Base-by-base conservation (phyloP, 1,140 invertebrate species). In the Teleogryllus occipitalis region DNA sequence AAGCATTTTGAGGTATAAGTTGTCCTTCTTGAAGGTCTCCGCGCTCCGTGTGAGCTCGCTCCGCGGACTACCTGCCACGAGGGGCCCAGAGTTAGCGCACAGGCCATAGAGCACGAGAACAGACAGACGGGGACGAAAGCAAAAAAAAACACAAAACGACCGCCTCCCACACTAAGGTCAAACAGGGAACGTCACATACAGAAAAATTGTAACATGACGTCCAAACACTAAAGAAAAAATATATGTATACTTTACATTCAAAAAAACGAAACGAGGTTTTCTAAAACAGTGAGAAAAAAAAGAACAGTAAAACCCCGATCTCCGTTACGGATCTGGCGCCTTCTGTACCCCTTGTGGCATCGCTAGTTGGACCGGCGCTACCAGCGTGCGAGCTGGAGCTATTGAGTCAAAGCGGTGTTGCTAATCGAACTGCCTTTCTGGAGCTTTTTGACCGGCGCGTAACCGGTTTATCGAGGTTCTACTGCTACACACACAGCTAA, bases 221-320 rank as follows among this genome's bases (percentile, higher is more conserved):
- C 54, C 18, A 65, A 65, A 65, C 54, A 65, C 54, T 65, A 65
- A 65, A 65, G 10, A 65, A 65, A 65, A 65, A 65, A 65, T 65
- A 39, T 39, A 39, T 39, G 27, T 39, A 39, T 39, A 39, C 27
- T 39, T 65, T 65, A 65, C 54, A 65, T 65, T 65, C 54, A 65
- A 65, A 65, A 18, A 14, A 18, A 65, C 54, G 54, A 65, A 39
- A 39, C 27, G 27, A 39, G 27, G 27, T 39, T 39, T 39, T 39
- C 27, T 39, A 39, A 39, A 39, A 39, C 27, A 39, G 54, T 65
- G 27, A 65, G 54, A 14, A 65, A 10, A 14, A 65, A 65, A 10
- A 65, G 18, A 65, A 65, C 54, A 65, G 54, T 65, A 65, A 65
- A 65, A 65, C 54, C 54, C 54, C 54, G 54, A 65, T 65, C 54